These are phyloP conservation scores for Minunthozetes semirufus DNA, from an alignment of 2,888 invertebrate genomes.

Conservation along the genomic window DNA sequence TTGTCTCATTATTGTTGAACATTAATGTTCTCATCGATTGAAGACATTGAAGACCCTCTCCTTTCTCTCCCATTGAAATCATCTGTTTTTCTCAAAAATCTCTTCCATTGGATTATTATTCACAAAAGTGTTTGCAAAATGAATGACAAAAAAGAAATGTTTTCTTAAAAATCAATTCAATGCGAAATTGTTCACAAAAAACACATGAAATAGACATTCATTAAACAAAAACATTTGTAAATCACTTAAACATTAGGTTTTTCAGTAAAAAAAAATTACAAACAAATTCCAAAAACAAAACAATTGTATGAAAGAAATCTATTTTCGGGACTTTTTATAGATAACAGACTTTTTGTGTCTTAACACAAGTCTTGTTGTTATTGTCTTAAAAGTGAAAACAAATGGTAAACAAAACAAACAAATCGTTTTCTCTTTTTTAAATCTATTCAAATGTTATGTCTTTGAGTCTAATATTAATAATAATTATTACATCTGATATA, in stretches of 20 bases:
- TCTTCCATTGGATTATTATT: too few relatives aligned
- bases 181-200: too few relatives aligned
- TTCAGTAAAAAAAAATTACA: background rate
- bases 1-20: constrained; percentile 9
- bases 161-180: too few relatives aligned
- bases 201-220: too few relatives aligned
- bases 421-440: background rate
- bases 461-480: background rate
- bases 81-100: too few relatives aligned
- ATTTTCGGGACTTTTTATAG: constrained; percentile 12
- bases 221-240: too few relatives aligned
- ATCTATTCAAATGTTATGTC: background rate
- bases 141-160: too few relatives aligned
- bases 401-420: background rate
- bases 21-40: background rate
- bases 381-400: background rate
- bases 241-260: background rate
- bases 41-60: background rate
- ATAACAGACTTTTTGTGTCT: background rate
- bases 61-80: too few relatives aligned
- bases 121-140: too few relatives aligned
- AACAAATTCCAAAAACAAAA: background rate
- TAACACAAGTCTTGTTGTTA: constrained; percentile 3
- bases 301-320: background rate
- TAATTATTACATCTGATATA: background rate